Evolutionary conservation across 2,797 vertebrate species (phyloP), one percentile per base, ranked within the genome.

Genomic region (Sebastes trivittatus): DNA sequence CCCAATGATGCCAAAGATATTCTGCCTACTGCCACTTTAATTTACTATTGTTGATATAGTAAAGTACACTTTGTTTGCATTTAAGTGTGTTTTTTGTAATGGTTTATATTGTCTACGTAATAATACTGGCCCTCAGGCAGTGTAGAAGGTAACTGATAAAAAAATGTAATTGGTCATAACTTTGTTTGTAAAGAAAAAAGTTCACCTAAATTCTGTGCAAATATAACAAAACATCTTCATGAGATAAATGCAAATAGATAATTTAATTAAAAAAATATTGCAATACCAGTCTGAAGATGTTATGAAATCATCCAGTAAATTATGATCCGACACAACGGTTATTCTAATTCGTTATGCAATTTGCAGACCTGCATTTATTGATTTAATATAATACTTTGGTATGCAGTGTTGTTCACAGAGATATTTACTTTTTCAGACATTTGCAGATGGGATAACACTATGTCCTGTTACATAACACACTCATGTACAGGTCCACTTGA

Each of bases 311-410:
- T 58, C 8, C 36, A 72, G 30, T 62, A 67, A 71, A 73, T 70
- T 38, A 38, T 49, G 7, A 49, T 22, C 9, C 49, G 38, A 11
- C 29, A 59, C 2, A 10, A 55, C 10, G 49, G 30, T 30, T 46
- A 13, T 68, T 82, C 59, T 4, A 42, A 56, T 72, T 46, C 27
- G 59, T 6, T 14, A 23, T 34, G 25, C 23, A 64, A 77, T 84
- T 80, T 70, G 46, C 69, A 80, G 58, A 84, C 32, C 60, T 76
- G 20, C 7, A 75, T 72, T 61, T 62, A 78, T 75, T 27, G 58
- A 79, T 85, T 87, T 63, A 66, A 30, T 81, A 56, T 25, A 25
- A 56, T 25, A 69, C 6, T 64, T 64, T n/a, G 8, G 27, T 18
- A 11, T 7, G 16, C 14, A 70, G 36, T 25, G 29, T 29, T 42